Percentiles rank a stretch among this genome's conserved stretches.
phyloP scores from a whole-genome alignment of 2,888 invertebrate genomes.

The Gnatocerus cornutus region DNA sequence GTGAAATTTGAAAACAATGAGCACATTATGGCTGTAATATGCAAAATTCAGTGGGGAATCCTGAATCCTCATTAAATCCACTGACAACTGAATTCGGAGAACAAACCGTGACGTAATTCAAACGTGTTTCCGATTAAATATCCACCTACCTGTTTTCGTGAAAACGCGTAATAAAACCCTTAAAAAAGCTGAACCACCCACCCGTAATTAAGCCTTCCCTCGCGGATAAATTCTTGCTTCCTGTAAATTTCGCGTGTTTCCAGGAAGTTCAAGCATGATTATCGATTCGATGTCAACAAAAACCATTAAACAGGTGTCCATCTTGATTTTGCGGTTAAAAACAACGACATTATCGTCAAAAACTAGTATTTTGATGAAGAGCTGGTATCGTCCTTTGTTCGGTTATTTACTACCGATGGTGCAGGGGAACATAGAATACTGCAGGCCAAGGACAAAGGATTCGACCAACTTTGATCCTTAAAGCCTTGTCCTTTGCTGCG shows the following conservation, averaged over 20 bases:
- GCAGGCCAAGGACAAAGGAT: slow-evolving; percentile 67
- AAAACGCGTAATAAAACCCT: background rate
- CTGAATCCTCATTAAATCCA: slow-evolving; percentile 8
- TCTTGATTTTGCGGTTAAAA: background rate
- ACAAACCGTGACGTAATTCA: slow-evolving; percentile 8
- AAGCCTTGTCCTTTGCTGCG: slow-evolving; percentile 59
- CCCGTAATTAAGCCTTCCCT: slow-evolving; percentile 2
- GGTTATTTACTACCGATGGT: slow-evolving; percentile 4
- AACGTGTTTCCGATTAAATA: background rate
- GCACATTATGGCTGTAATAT: slow-evolving; percentile 4
- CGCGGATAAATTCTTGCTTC: background rate
- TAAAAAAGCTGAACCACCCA: background rate
- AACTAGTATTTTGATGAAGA: background rate
- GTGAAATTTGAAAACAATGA: slow-evolving; percentile 7
- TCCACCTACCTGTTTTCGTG: no score
- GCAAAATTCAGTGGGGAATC: slow-evolving; percentile 9
- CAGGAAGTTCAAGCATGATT: background rate
- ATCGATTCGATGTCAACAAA: background rate
- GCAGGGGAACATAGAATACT: slow-evolving; percentile 21
- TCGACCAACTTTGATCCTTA: slow-evolving; percentile 66
- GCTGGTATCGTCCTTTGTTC: background rate
- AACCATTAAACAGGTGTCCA: slow-evolving; percentile 6
- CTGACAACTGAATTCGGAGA: background rate
- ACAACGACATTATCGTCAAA: background rate
- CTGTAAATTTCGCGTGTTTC: background rate